Base-by-base conservation (phyloP, 2,113 vertebrate genomes). In the Cottus gobio region DNA sequence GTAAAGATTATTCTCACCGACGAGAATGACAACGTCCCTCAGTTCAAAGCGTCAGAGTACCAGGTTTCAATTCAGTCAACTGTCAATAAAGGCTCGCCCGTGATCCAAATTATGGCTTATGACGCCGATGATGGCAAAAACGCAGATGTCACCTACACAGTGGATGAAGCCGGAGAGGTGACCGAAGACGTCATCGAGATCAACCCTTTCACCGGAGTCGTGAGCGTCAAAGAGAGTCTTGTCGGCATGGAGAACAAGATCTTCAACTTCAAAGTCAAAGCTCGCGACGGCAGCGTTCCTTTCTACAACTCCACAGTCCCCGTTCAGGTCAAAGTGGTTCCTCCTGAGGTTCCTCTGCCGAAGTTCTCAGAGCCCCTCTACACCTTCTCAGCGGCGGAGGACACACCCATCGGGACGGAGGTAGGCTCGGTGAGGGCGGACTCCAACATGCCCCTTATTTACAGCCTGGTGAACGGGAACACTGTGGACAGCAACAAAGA, bases 1-100 rank as follows among this genome's bases (percentile, higher is more conserved):
- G 97, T 99, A 26, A 97, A 97, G 91, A 98, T 99, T 63, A 99
- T 99, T 61, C 96, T 99, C 42, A 98, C 97, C 0, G 98, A 99
- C 4, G 97, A 99, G 89, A 99, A 99, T 31, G 98, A 99, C 92
- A 99, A 99, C 16, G 87, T 96, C 0, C 98, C 98, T 64, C 95
- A 95, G 60, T 99, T 99, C 84, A 96, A 97, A 93, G 96, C 96
- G 0, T 95, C 96, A 0, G 95, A 97, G 50, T 99, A 99, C 78
- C 96, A 95, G 0, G 91, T 99, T 12, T 97, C 97, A 5, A 95
- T 99, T 78, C 97, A 96, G 78, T 98, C 98, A 1, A 97, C 96
- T 0, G 93, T 98, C 13, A 97, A 96, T 63, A 98, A 96, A 91
- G 97, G 97, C 39, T 96, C 95, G 1, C 97, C 97, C 0, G 95